Base-by-base conservation (phyloP, 2,113 vertebrate genomes). In the Oreotrochilus melanogaster region DNA sequence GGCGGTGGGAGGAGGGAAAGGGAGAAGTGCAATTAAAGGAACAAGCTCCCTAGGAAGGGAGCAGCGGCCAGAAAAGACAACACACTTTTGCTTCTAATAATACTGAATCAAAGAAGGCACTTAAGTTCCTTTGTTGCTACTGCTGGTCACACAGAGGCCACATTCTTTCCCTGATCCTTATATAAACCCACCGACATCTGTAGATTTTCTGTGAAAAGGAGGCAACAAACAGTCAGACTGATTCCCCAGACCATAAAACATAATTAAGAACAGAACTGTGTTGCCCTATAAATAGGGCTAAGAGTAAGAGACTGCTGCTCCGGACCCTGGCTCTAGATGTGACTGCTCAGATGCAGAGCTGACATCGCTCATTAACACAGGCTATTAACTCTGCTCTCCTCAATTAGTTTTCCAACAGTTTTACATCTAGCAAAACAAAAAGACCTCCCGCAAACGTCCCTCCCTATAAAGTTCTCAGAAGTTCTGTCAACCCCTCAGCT, bases 81-180 rank as follows among this genome's bases (percentile, higher is more conserved):
- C 80, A 57, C 24, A 35, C 89, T 92, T 82, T 27, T 48, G 57
- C 84, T 92, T 84, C 80, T 51, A 91, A 86, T 39, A 88, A 92
- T 35, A 89, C 7, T 31, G 76, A 89, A 64, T 78, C 78, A 57
- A 85, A 75, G 69, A 57, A 13, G 39, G 81, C 80, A 60, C 70
- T 85, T 53, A 14, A 85, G 84, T 72, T 30, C 65, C 91, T 89
- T 74, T 78, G 86, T 72, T 86, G 92, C 88, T 84, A 45, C 90
- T 47, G 10, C 2, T 84, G 91, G 88, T 92, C 86, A 69, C 69
- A 22, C 23, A 56, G 72, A 93, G 79, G 80, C 89, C 91, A 78
- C 91, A 66, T 69, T 93, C 79, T 60, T 60, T 53, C 89, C 92
- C 81, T 30, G 53, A 87, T 69, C 86, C 94, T 56, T 42, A 42